Evolutionary conservation across 2,113 vertebrate species (phyloP).

Genomic region (Noctilio leporinus): DNA sequence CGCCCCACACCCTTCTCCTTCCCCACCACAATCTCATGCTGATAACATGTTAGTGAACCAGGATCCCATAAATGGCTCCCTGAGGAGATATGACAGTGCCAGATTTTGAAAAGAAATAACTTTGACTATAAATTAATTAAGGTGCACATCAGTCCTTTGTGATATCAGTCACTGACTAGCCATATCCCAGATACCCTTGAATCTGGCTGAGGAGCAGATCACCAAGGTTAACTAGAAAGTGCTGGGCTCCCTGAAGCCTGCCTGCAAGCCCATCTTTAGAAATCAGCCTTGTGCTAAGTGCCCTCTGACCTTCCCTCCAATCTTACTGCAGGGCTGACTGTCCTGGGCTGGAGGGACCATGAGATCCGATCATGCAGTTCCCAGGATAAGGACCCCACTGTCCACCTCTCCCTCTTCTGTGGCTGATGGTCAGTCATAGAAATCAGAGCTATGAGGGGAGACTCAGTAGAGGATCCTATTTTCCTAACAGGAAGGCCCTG

Average conservation of each 20-base stretch:
- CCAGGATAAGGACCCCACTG: background rate
- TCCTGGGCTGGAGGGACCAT: background rate
- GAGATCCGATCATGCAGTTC: background rate
- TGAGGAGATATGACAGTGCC: fast-evolving
- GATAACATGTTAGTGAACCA: background rate
- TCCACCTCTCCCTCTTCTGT: background rate
- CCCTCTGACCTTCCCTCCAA: no score
- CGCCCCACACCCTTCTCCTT: fast-evolving
- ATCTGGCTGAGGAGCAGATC: background rate
- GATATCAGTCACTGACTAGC: background rate
- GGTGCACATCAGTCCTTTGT: fast-evolving
- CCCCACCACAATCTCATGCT: background rate
- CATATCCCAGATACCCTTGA: background rate
- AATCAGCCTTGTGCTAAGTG: background rate
- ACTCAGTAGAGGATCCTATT: background rate
- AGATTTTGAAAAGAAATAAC: background rate
- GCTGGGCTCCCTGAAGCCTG: background rate
- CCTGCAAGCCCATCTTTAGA: background rate
- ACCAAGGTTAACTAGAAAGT: background rate
- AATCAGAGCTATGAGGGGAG: background rate
- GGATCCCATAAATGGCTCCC: background rate
- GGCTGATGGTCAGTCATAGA: fast-evolving
- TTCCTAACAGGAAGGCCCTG: fast-evolving
- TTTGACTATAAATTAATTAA: no score
- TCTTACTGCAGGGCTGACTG: background rate